Evolutionary conservation across 1,140 invertebrate species (phyloP), one percentile per base, ranked within the genome.

Genomic region (Acromyrmex charruanus): DNA sequence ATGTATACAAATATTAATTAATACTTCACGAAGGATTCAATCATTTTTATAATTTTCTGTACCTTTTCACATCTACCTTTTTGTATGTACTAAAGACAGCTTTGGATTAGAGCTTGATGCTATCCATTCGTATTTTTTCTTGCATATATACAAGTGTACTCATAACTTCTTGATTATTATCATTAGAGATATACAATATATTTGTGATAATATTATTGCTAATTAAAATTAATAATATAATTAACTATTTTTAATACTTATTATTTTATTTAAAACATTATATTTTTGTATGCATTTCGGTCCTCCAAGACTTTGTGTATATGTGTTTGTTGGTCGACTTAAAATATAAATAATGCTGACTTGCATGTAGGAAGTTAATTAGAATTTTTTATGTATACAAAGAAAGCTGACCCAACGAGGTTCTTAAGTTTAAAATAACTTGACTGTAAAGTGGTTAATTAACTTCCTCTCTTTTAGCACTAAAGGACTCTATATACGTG

Each of bases 381-480:
- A 82, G 39, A 74, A 82, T 74, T 82, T 82, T 74, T 81, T 74
- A 82, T 55, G 39, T 72, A 49, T 39, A 53, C 18, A 25, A 31
- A 44, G 35, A 72, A 82, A 82, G 35, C 39, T 61, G 35, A 82
- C 21, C 31, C 18, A 44, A 71, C 31, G 14, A 55, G 65, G 35
- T 82, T 71, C 53, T 81, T 81, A 49, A 72, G 35, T 39, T 72
- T 71, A 72, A 59, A 81, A 81, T 81, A 81, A 81, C 68, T 21
- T 69, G 18, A 82, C 66, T 72, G 68, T 71, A 72, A 72, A 82
- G 35, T 61, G 53, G 68, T 82, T 72, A 82, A 72, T 72, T 82
- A 82, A 49, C 66, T 82, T 72, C 14, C 31, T 39, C 16, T 58
- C 12, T 61, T 72, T 82, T 49, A 49, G 5, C 3, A 59, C n/a